Evolutionary conservation across 2,113 vertebrate species (phyloP).

Genomic region (Macaca nemestrina): DNA sequence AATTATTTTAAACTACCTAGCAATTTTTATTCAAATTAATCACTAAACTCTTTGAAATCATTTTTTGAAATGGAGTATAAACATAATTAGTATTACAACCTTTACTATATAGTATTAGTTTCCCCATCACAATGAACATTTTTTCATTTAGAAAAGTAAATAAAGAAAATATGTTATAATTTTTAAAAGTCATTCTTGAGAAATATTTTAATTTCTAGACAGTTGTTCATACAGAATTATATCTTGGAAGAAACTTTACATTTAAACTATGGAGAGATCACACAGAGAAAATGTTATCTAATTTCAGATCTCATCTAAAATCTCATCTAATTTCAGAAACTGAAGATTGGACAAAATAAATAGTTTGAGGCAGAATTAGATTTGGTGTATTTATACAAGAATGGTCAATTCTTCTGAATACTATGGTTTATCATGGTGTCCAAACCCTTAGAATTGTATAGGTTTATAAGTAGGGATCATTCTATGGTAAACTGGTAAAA

Average conservation of each 20-base stretch:
- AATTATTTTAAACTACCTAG: conserved; percentile 8
- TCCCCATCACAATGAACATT: neutral
- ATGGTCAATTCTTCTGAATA: neutral
- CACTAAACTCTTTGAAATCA: conserved; percentile 31
- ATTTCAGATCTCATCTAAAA: neutral
- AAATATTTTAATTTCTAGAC: conserved; percentile 17
- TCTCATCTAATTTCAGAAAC: neutral
- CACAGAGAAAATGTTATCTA: neutral
- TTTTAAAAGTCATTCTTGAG: conserved; percentile 3
- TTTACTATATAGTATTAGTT: conserved; percentile 41
- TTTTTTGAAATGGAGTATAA: conserved; percentile 46
- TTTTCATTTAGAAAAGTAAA: conserved; percentile 49
- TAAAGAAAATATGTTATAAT: neutral
- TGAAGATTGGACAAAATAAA: conserved; percentile 1
- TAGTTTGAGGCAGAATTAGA: neutral
- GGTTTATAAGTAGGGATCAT: neutral
- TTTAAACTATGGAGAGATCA: neutral
- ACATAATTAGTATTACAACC: conserved; percentile 38
- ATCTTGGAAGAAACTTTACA: neutral
- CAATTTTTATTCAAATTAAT: conserved; percentile 37
- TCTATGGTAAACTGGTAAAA: neutral
- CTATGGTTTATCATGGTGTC: neutral
- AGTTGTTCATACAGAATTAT: conserved; percentile 13
- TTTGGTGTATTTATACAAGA: neutral
- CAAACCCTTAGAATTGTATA: conserved; percentile 25